Evolutionary conservation across 2,888 invertebrate genomes (phyloP).

Genomic region (Cerceris ruficornis): DNA sequence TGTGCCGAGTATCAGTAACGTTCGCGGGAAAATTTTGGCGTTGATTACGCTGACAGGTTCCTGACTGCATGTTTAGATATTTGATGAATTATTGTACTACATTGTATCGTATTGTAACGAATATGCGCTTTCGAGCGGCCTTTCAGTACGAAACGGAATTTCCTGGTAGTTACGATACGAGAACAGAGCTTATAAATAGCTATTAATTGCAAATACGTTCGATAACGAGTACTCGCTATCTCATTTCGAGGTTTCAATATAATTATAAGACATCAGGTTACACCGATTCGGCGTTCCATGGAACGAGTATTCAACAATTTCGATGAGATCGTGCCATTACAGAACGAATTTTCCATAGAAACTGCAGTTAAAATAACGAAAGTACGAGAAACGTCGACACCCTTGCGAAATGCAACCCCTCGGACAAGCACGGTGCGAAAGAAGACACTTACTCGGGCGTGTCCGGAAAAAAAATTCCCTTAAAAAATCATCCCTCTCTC

Average conservation of each 20-base stretch:
- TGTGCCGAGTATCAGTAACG: conserved; percentile 47
- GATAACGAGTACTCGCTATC: neutral
- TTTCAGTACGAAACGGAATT: too few relatives aligned
- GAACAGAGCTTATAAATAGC: neutral
- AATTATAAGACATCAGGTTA: too few relatives aligned
- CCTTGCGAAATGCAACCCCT: conserved; percentile 58
- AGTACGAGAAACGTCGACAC: conserved; percentile 5
- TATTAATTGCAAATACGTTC: neutral
- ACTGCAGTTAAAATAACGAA: too few relatives aligned
- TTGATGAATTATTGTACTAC: conserved; percentile 56
- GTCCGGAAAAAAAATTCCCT: conserved; percentile 8
- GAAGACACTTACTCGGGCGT: conserved; percentile 31
- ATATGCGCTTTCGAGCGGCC: too few relatives aligned
- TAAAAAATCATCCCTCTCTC: conserved; percentile 6
- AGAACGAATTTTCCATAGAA: too few relatives aligned
- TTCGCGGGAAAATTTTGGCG: conserved; percentile 53
- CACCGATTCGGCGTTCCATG: too few relatives aligned
- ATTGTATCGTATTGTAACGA: conserved; percentile 26
- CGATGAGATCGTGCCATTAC: too few relatives aligned
- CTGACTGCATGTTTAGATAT: conserved; percentile 61
- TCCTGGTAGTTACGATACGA: neutral
- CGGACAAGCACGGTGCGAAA: conserved; percentile 22
- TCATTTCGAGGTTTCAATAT: too few relatives aligned
- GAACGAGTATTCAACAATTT: too few relatives aligned
- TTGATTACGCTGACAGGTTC: conserved; percentile 56